phyloP scores from a whole-genome alignment of 2,797 vertebrate genomes.

The Phoxinus dragarum region DNA sequence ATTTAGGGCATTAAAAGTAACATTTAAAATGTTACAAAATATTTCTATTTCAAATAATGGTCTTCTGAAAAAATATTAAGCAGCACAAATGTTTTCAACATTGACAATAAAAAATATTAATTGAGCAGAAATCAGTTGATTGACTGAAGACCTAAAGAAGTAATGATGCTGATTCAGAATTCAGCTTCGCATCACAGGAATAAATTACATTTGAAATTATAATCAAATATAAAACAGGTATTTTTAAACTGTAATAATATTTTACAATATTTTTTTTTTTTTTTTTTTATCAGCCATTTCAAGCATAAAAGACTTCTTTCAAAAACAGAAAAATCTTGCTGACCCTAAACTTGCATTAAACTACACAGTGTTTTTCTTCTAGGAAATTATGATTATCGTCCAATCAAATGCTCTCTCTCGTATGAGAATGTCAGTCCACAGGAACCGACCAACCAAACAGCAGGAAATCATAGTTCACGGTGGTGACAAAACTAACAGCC shows the following conservation, averaged over 20 bases:
- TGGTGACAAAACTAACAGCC: background rate
- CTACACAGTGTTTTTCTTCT: too few relatives aligned
- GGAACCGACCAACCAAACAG: background rate
- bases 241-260: background rate
- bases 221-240: background rate
- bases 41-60: background rate
- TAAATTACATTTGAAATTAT: background rate
- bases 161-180: background rate
- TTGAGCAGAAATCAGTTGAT: background rate
- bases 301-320: background rate
- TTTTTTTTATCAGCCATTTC: background rate
- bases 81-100: background rate
- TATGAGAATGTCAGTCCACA: background rate
- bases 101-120: background rate
- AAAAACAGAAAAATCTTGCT: background rate
- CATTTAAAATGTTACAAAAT: background rate
- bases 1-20: background rate
- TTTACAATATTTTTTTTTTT: too few relatives aligned
- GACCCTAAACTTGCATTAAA: background rate
- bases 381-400: background rate
- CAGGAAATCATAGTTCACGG: background rate
- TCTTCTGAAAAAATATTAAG: background rate
- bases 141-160: background rate
- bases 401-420: background rate
- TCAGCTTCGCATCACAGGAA: background rate